Base-by-base conservation (phyloP, 2,113 vertebrate species). In the Australoheros scitulus region DNA sequence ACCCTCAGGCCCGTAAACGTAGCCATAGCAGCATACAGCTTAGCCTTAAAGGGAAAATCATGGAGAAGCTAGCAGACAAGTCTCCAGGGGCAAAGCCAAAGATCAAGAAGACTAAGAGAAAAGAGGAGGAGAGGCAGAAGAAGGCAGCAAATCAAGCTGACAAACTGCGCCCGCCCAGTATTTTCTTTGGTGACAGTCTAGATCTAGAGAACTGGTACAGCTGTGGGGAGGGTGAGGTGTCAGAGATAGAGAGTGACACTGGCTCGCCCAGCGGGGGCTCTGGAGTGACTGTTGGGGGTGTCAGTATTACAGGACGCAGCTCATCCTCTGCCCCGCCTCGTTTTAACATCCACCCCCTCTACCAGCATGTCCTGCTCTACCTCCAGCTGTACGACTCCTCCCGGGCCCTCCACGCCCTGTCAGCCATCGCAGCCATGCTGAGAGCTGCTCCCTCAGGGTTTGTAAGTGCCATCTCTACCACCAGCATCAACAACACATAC, bases 191-290 rank as follows among this genome's bases (percentile, higher is more conserved):
- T 11, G 98, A 99, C 90, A 99, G 97, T 84, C 95, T 99, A 80
- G 98, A 99, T 91, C 95, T 99, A 77, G 98, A 99, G 91, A 99
- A 99, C 87, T 99, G 98, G 98, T 99, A 99, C 86, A 99, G 98
- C 92, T 99, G 98, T 78, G 98, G 98, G 52, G 98, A 99, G 85
- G 98, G 98, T 2, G 98, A 99, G 84, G 97, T 99, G 74, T 99
- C 98, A 3, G 98, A 99, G 94, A 99, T 99, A 43, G 98, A 99
- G 90, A 99, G 98, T 70, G 98, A 99, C 74, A 91, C 96, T 1
- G 98, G 98, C 4, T 99, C 98, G 3, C 98, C 98, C 11, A 96
- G 96, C 6, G 95, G 90, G 13, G 90, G 89, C 15, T 86, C 90
- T 2, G 52, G 56, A 10, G 89, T 68, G 3, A 81, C 86, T 5